Conservation (phyloP, 92 coral and sea anemone species). For the Diadumene lineata region DNA sequence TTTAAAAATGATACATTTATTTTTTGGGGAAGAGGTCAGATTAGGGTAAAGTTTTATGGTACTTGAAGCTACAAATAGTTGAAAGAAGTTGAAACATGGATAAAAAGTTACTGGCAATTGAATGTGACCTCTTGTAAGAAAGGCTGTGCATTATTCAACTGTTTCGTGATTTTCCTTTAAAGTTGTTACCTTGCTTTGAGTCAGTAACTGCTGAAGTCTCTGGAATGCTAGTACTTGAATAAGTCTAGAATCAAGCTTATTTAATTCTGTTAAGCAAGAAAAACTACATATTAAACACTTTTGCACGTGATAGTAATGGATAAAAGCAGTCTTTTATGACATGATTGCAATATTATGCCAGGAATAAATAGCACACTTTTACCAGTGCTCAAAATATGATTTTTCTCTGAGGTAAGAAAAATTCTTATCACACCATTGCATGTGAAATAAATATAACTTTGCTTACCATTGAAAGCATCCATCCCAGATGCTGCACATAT, state of each 20-base stretch:
- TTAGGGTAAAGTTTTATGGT: too few species aligned
- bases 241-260: conserved; percentile 91
- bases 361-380: too few species aligned
- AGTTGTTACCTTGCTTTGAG: conserved; percentile 96
- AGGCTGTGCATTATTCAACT: too few species aligned
- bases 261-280: conserved; percentile 59
- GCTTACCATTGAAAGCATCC: conserved; percentile 96
- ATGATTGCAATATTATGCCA: too few species aligned
- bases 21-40: too few species aligned
- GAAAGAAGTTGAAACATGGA: too few species aligned
- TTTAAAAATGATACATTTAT: too few species aligned
- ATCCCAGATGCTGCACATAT: conserved; percentile 98
- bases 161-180: too few species aligned
- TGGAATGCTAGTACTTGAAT: conserved; percentile 97
- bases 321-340: too few species aligned
- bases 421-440: not conserved
- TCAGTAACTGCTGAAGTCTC: conserved; percentile 88
- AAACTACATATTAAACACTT: not conserved
- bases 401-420: not conserved
- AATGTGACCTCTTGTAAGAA: too few species aligned
- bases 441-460: not conserved
- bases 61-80: too few species aligned
- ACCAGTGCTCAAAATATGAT: not conserved
- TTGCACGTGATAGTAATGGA: not conserved
- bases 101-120: too few species aligned